A percentile compares a stretch with the other conserved stretches of the same genome.
Evolutionary conservation across 2,797 vertebrate genomes (phyloP).

Genomic region (Parotocinclus haroldoi): DNA sequence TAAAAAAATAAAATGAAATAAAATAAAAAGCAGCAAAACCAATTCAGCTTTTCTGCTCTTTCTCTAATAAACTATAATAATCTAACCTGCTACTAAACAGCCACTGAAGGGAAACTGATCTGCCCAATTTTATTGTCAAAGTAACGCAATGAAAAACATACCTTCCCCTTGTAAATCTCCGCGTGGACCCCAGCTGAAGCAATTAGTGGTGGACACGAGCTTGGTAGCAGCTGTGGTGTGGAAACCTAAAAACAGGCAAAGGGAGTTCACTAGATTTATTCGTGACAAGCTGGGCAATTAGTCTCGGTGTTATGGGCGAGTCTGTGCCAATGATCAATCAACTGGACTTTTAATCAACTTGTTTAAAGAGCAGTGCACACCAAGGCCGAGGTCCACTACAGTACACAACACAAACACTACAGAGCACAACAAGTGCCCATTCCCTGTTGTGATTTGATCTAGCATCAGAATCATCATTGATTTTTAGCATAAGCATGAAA

Average conservation of each 20-base stretch:
- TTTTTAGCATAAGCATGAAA: too few relatives aligned
- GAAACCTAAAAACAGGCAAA: constrained; percentile 45
- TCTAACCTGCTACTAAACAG: background rate
- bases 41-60: too few relatives aligned
- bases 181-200: constrained; percentile 44
- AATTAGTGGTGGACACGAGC: constrained; percentile 48
- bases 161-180: constrained; percentile 57
- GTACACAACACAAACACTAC: background rate
- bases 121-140: constrained; percentile 64
- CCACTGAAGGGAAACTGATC: constrained; percentile 55
- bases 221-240: constrained; percentile 6
- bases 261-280: constrained; percentile 29
- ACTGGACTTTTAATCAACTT: constrained; percentile 8
- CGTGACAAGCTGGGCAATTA: constrained; percentile 11
- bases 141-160: constrained; percentile 70
- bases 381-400: background rate
- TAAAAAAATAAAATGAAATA: too few relatives aligned
- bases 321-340: constrained; percentile 35
- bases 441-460: too few relatives aligned
- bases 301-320: constrained; percentile 7
- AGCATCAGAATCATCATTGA: too few relatives aligned
- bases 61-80: too few relatives aligned
- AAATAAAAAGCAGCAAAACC: too few relatives aligned
- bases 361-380: background rate
- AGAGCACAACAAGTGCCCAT: too few relatives aligned